Base-by-base conservation (phyloP, 2,888 invertebrate genomes). In the Thecocarcelia acutangulata region DNA sequence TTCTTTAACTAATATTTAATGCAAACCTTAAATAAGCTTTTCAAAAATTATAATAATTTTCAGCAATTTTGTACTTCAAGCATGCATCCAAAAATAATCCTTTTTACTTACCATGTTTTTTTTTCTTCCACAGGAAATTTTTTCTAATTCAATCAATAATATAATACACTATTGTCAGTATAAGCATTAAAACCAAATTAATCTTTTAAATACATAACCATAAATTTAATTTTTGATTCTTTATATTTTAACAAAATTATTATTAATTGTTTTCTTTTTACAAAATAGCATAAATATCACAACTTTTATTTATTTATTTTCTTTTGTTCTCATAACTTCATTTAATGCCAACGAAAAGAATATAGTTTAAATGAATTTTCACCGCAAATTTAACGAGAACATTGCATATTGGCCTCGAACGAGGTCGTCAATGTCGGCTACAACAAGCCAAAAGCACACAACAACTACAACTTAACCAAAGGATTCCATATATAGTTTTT, bases 391-490 rank as follows among this genome's bases (percentile, higher is more conserved):
- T 83, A 80, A 79, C 83, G 83, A 79, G 79, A 76, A 68, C 79
- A 69, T 76, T 79, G 70, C 75, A 79, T 69, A 73, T 72, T 83
- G 83, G 77, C 83, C 83, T 83, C 83, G 80, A 83, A 83, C 77
- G 83, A 83, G 83, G 83, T 77, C 77, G 77, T 70, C 83, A 83
- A 83, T 83, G 83, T 83, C 83, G 83, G 80, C 73, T 73, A 44
- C 46, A 50, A n/a, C 66, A 76, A 37, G 76, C 21, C 66, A 59
- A 68, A 52, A 17, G 15, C 17, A 40, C 28, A 40, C 28, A 50
- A 72, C 33, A 69, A 63, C 59, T 54, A 54, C 58, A 59, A 78
- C 42, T 54, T 33, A 50, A 69, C 58, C 28, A 66, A 40, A 54
- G 5, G 52, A 58, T 21, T 40, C 15, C 37, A 40, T 46, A 54